phyloP scores from a whole-genome alignment of 2,113 vertebrate genomes.

The Leptobrachium ailaonicum region DNA sequence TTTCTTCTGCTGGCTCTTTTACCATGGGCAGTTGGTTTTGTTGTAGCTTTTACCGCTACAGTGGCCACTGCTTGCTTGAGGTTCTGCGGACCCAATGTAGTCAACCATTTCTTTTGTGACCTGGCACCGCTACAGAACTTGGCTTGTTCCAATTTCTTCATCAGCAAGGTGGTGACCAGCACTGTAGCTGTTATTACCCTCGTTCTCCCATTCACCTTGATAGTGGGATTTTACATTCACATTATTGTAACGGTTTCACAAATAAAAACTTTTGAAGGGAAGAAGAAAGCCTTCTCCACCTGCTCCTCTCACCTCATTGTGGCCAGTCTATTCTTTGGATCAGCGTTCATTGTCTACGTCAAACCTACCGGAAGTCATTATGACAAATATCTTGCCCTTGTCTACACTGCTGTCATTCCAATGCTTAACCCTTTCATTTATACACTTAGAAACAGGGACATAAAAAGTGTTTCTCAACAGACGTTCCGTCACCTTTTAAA shows the following conservation, averaged over 20 bases:
- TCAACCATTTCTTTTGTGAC: slow-evolving; percentile 59
- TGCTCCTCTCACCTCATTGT: slow-evolving; percentile 40
- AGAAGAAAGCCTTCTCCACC: slow-evolving; percentile 21
- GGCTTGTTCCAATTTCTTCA: slow-evolving; percentile 52
- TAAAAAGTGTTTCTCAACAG: not conserved
- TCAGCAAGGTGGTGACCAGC: slow-evolving; percentile 40
- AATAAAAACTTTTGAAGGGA: not conserved
- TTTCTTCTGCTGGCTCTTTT: slow-evolving; percentile 45
- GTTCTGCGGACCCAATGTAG: slow-evolving; percentile 58
- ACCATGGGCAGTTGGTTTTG: slow-evolving; percentile 53
- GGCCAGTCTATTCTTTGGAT: not conserved
- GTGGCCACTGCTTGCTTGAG: slow-evolving; percentile 52
- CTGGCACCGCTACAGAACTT: slow-evolving; percentile 52
- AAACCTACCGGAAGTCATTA: slow-evolving; percentile 2
- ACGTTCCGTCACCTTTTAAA: not conserved
- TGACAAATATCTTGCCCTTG: slow-evolving; percentile 23
- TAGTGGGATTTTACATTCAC: slow-evolving; percentile 4
- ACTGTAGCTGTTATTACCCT: not conserved
- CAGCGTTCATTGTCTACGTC: slow-evolving; percentile 8
- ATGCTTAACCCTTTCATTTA: slow-evolving; percentile 31
- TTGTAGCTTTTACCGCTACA: slow-evolving; percentile 50
- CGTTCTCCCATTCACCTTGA: not conserved
- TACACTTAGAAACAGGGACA: slow-evolving; percentile 10
- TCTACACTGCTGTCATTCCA: slow-evolving; percentile 8
- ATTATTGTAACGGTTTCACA: slow-evolving; percentile 1